phyloP scores from a whole-genome alignment of 1,140 invertebrate species.

The Bicyclus anynana region DNA sequence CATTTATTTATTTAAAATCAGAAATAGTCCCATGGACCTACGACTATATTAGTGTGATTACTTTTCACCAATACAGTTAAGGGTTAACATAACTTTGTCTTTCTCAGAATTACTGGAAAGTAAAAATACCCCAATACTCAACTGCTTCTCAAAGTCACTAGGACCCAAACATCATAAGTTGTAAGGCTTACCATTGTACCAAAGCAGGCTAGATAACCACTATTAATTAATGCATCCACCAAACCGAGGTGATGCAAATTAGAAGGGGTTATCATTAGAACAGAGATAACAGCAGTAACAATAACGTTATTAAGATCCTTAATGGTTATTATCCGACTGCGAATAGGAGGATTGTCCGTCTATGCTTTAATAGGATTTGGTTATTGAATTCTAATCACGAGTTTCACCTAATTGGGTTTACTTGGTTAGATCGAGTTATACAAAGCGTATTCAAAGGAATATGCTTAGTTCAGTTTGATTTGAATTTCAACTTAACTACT shows the following conservation, averaged over 20 bases:
- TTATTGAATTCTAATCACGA: constrained; percentile 5
- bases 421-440: background rate
- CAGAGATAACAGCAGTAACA: background rate
- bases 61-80: no score
- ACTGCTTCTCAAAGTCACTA: no score
- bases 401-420: background rate
- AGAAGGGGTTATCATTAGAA: background rate
- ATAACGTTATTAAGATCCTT: background rate
- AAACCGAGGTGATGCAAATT: background rate
- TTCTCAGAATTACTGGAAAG: no score
- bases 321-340: background rate
- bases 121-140: no score
- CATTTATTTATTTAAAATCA: no score
- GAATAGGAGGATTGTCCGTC: background rate
- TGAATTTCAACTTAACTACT: background rate
- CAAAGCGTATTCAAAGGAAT: background rate
- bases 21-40: no score
- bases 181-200: no score
- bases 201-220: background rate
- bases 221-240: background rate
- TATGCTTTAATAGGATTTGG: background rate
- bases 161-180: no score
- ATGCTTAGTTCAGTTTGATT: background rate
- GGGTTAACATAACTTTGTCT: no score
- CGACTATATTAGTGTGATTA: no score